A percentile compares a stretch with the other conserved stretches of the same genome.
phyloP scores from a whole-genome alignment of 2,797 vertebrate species.

The Xenentodon cancila region DNA sequence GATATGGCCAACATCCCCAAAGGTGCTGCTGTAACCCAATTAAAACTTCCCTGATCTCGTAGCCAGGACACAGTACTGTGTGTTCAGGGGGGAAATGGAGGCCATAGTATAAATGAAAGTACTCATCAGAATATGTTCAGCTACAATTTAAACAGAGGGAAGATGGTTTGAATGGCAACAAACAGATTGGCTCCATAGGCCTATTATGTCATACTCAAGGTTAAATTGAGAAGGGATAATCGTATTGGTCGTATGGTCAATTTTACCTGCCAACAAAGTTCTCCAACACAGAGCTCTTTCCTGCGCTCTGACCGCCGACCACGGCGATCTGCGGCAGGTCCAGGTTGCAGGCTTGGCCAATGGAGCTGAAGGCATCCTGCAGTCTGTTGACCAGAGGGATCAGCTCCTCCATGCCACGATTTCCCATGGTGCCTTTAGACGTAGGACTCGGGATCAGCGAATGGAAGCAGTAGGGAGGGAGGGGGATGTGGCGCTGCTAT shows the following conservation, averaged over 20 bases:
- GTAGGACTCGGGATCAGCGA: slow-evolving; percentile 67
- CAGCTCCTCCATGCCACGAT: slow-evolving; percentile 93
- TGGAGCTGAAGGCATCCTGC: slow-evolving; percentile 93
- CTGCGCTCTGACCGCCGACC: slow-evolving; percentile 95
- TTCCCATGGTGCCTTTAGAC: slow-evolving; percentile 79
- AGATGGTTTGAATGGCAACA: slow-evolving; percentile 56
- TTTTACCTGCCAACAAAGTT: slow-evolving; percentile 95
- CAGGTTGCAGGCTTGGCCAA: slow-evolving; percentile 91
- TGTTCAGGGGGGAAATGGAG: slow-evolving; percentile 12
- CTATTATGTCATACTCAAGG: slow-evolving; percentile 72
- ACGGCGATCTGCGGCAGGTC: slow-evolving; percentile 96
- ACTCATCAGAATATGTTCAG: slow-evolving; percentile 1
- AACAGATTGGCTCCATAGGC: slow-evolving; percentile 52
- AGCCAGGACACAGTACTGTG: slow-evolving; percentile 25
- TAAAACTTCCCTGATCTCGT: slow-evolving; percentile 30
- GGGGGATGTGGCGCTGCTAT: slow-evolving; percentile 65
- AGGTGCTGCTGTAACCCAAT: slow-evolving; percentile 73
- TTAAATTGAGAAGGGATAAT: slow-evolving; percentile 70
- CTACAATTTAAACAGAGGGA: slow-evolving; percentile 25
- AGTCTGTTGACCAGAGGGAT: slow-evolving; percentile 94
- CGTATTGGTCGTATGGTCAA: slow-evolving; percentile 69
- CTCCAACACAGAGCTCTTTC: slow-evolving; percentile 96
- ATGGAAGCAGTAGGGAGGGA: slow-evolving; percentile 30
- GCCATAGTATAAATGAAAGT: slow-evolving; percentile 1
- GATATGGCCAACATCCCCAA: slow-evolving; percentile 52